These are phyloP conservation scores for Erpornis zantholeuca DNA, from an alignment of 2,113 vertebrate species.

Conservation along the genomic window DNA sequence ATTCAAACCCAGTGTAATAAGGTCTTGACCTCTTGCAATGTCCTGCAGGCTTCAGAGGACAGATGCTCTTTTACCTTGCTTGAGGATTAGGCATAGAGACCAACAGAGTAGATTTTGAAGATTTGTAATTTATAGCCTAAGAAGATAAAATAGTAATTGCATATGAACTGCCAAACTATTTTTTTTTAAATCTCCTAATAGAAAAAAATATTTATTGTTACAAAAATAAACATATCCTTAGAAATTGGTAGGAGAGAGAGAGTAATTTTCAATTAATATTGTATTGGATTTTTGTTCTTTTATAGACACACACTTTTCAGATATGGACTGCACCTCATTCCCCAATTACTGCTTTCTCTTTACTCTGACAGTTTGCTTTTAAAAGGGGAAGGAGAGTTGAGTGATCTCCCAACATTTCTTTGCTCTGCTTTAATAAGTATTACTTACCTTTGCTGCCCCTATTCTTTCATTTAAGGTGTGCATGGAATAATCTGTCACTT, in stretches of 20 bases:
- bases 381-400: neutral
- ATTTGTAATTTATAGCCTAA: neutral
- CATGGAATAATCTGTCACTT: neutral
- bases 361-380: neutral
- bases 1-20: neutral
- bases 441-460: neutral
- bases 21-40: neutral
- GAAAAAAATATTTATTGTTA: neutral
- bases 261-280: neutral
- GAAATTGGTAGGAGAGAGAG: neutral
- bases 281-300: neutral
- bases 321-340: neutral
- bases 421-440: neutral
- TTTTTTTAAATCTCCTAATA: neutral
- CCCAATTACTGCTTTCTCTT: neutral
- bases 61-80: neutral
- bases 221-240: neutral
- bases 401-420: neutral
- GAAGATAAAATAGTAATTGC: neutral
- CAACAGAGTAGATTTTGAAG: neutral
- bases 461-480: neutral
- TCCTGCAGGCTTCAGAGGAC: neutral
- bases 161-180: neutral
- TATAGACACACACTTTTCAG: neutral
- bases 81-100: neutral